phyloP scores from a whole-genome alignment of 1,140 invertebrate species.

The Solen grandis region DNA sequence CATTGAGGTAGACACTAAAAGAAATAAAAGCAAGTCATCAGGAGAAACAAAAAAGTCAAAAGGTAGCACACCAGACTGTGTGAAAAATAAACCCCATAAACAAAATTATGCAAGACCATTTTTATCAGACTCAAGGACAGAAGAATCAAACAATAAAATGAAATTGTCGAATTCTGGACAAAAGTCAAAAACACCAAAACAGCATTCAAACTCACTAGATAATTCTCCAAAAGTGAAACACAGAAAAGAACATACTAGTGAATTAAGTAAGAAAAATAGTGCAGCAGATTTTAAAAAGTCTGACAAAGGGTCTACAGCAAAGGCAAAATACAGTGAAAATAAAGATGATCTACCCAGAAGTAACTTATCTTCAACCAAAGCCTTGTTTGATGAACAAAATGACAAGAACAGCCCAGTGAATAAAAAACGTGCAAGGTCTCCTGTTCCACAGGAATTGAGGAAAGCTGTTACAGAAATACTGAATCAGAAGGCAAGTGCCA shows the following conservation, averaged over 20 bases:
- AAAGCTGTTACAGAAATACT: constrained; percentile 40
- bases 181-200: not conserved
- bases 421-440: not conserved
- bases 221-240: not conserved
- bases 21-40: constrained; percentile 19
- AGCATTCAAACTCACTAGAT: not conserved
- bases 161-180: not conserved
- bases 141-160: not conserved
- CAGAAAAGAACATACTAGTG: constrained; percentile 22
- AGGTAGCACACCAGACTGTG: not conserved
- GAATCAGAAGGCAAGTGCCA: constrained; percentile 2
- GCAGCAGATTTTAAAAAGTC: not conserved
- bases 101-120: constrained; percentile 35
- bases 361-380: not conserved
- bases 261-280: not conserved
- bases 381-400: not conserved
- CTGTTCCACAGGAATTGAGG: not conserved
- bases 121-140: not conserved
- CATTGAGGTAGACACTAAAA: not conserved
- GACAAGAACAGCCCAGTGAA: not conserved
- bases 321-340: not conserved
- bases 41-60: constrained; percentile 1
- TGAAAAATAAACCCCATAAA: constrained; percentile 37
- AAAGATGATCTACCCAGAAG: not conserved
- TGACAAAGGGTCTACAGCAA: not conserved